Evolutionary conservation across 2,797 vertebrate species (phyloP), one percentile per base, ranked within the genome.

Genomic region (Momotus momota): DNA sequence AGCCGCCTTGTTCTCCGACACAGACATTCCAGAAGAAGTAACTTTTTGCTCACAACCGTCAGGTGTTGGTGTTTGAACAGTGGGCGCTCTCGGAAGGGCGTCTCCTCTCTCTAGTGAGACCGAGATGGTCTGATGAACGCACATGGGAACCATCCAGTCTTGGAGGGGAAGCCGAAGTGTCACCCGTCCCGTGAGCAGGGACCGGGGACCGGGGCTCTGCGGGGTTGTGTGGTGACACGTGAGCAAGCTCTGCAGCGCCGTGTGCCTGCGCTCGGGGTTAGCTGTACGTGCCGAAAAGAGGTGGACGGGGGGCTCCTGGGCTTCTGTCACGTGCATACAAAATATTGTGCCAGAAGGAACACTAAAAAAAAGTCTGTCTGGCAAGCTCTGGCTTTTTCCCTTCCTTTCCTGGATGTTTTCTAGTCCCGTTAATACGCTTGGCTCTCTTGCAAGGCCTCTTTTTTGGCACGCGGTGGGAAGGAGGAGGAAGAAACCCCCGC

Each of bases 321-420:
- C 85, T 43, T 43, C 78, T 41, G 25, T 67, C 86, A 38, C 7
- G 20, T 22, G 29, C 65, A 4, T 43, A 27, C 49, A 11, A 1
- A 48, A 7, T 7, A 1, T 4, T 12, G 57, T 64, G 86, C 91
- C 92, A 92, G 85, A 81, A 41, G 9, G 49, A 95, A 2, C 75
- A 5, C 58, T 69, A 4, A 61, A 21, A 54, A 74, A 35, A 45
- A 27, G 48, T 2, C 8, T 33, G 21, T 38, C 80, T 95, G 92
- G 93, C 87, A 70, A 35, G 7, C 31, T 66, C 5, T 38, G 71
- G 15, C 72, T 85, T 89, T 86, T 41, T 16, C 87, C 84, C 58
- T 87, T 95, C 90, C 93, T 94, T 66, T 31, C 85, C 85, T 94
- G 79, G 66, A 91, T 88, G 60, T 60, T 90, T 88, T 94, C 62